A percentile compares a stretch with the other conserved stretches of the same genome.
Evolutionary conservation across 2,888 invertebrate genomes (phyloP).

Genomic region (Beris chalybata): DNA sequence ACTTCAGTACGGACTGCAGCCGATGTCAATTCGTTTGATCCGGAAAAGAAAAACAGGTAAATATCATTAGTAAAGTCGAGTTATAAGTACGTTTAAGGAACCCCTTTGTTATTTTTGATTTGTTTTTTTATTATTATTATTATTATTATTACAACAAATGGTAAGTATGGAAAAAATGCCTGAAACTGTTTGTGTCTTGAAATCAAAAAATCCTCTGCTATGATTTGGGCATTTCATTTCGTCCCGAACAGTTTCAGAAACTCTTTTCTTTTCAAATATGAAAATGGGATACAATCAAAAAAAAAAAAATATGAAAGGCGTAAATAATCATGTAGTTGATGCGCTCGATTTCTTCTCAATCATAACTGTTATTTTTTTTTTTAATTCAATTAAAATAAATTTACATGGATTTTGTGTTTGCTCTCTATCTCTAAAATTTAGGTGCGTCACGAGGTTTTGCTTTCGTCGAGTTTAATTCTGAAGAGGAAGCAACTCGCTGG

Average conservation of each 20-base stretch:
- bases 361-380: background rate
- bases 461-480: slow-evolving; percentile 90
- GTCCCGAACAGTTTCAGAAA: too few relatives aligned
- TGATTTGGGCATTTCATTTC: too few relatives aligned
- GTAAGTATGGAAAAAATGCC: too few relatives aligned
- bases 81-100: too few relatives aligned
- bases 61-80: slow-evolving; percentile 42
- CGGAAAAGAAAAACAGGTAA: slow-evolving; percentile 84
- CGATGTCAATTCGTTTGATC: slow-evolving; percentile 80
- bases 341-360: background rate
- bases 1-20: slow-evolving; percentile 71
- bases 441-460: slow-evolving; percentile 88
- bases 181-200: too few relatives aligned
- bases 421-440: slow-evolving; percentile 70
- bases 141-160: too few relatives aligned
- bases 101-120: too few relatives aligned
- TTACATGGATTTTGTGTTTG: slow-evolving; percentile 62
- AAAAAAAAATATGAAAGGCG: slow-evolving; percentile 2
- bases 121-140: too few relatives aligned
- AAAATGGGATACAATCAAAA: background rate
- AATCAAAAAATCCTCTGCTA: too few relatives aligned
- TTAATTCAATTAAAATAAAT: slow-evolving; percentile 44
- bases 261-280: too few relatives aligned
- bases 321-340: background rate
- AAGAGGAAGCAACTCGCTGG: slow-evolving; percentile 86